Percentiles rank a stretch among this genome's conserved stretches.
Conservation (phyloP, 2,797 vertebrate genomes). For the Xerus rutilus region DNA sequence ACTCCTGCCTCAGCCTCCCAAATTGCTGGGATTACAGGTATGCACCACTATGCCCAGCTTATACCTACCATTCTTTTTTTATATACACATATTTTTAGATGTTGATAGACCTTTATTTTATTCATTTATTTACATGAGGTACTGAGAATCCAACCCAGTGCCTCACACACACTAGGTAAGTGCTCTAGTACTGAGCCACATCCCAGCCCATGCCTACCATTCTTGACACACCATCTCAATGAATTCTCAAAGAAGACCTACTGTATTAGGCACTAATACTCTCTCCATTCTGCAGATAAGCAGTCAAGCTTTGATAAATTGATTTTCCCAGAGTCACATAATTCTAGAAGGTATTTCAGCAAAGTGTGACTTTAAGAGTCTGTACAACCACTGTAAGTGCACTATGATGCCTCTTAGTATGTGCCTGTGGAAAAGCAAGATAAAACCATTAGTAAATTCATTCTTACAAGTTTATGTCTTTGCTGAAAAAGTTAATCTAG, state of each 20-base stretch:
- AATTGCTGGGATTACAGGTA: too few species aligned
- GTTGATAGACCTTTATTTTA: too few species aligned
- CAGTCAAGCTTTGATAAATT: constrained; percentile 9
- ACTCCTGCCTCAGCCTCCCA: too few species aligned
- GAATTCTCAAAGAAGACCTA: constrained; percentile 22
- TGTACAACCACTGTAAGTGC: neutral
- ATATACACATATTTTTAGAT: too few species aligned
- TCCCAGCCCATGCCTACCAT: neutral
- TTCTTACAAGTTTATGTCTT: neutral
- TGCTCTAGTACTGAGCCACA: too few species aligned
- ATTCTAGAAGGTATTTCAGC: neutral
- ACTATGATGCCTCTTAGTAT: neutral
- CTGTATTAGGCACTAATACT: neutral
- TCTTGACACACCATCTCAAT: neutral
- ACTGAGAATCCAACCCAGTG: too few species aligned
- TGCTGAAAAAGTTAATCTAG: constrained; percentile 22
- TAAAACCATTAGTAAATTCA: constrained; percentile 8
- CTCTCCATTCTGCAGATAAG: neutral
- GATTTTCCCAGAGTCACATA: neutral
- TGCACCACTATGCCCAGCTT: too few species aligned
- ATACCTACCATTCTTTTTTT: too few species aligned
- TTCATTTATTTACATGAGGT: too few species aligned
- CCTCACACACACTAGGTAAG: too few species aligned
- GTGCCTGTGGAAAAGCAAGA: neutral
- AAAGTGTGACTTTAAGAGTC: neutral